A percentile compares a stretch with the other conserved stretches of the same genome.
phyloP scores from a whole-genome alignment of 1,140 invertebrate species.

The Anoplolepis gracilipes region DNA sequence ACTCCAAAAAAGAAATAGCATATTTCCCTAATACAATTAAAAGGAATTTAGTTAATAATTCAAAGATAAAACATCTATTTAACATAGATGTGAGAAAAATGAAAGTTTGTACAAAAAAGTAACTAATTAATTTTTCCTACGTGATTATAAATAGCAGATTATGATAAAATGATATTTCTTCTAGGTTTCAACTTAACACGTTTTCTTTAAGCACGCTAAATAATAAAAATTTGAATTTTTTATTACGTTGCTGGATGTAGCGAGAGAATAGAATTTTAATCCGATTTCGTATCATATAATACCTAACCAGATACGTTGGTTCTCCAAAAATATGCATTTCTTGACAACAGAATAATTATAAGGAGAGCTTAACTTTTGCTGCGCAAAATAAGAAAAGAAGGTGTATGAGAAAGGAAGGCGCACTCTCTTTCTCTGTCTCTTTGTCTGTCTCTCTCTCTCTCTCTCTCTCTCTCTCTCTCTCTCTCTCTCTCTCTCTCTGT shows the following conservation, averaged over 20 bases:
- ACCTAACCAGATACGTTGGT: not conserved
- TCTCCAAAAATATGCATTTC: conserved; percentile 45
- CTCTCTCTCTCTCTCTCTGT: no score
- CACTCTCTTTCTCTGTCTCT: no score
- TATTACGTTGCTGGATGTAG: not conserved
- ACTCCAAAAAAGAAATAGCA: not conserved
- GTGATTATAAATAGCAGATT: not conserved
- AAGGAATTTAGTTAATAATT: not conserved
- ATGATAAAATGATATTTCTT: not conserved
- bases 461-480: no score
- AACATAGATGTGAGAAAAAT: not conserved
- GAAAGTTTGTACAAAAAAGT: not conserved
- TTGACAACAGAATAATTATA: conserved; percentile 40
- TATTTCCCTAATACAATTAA: not conserved
- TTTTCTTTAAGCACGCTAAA: not conserved
- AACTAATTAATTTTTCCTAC: not conserved
- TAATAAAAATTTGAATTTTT: not conserved
- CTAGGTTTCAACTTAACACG: not conserved
- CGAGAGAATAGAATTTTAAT: not conserved
- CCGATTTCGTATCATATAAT: not conserved
- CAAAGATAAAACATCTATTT: not conserved
- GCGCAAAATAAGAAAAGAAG: conserved; percentile 25
- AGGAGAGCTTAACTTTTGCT: conserved; percentile 54
- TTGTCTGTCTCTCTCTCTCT: no score
- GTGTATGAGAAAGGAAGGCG: conserved; percentile 53